These are phyloP conservation scores for Platichthys flesus DNA, from an alignment of 2,113 vertebrate genomes.

Conservation along the genomic window DNA sequence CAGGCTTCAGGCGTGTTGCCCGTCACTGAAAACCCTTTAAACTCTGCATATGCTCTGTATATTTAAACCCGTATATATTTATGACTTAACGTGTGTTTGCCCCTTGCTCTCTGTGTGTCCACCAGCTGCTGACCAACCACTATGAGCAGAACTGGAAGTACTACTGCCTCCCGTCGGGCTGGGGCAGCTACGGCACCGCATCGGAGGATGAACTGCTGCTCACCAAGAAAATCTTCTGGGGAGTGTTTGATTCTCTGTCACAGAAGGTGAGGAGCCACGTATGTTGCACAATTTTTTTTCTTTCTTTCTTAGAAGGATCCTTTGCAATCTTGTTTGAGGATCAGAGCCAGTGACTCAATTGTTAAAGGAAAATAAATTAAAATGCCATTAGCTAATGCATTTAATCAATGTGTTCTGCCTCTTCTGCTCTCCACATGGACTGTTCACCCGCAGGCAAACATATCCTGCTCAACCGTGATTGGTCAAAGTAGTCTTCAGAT, in stretches of 20 bases:
- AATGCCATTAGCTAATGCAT: too few relatives aligned
- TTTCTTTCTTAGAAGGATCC: not conserved
- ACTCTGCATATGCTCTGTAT: not conserved
- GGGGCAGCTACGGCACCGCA: conserved; percentile 93
- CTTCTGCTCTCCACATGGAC: too few relatives aligned
- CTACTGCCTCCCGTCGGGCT: conserved; percentile 96
- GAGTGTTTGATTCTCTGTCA: conserved; percentile 96
- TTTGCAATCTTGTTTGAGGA: not conserved
- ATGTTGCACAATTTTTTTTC: not conserved
- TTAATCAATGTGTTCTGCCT: too few relatives aligned
- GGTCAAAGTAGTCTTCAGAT: too few relatives aligned
- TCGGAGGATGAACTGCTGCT: conserved; percentile 95
- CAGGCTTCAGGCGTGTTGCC: not conserved
- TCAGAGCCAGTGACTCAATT: too few relatives aligned
- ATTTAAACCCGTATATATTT: not conserved
- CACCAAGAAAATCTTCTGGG: conserved; percentile 99
- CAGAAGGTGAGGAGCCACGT: conserved; percentile 86
- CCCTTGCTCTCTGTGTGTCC: conserved; percentile 47
- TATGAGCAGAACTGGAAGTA: conserved; percentile 99
- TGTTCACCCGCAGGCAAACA: too few relatives aligned
- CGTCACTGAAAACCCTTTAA: not conserved
- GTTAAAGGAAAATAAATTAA: too few relatives aligned
- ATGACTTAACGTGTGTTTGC: conserved; percentile 3
- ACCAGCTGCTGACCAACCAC: conserved; percentile 94
- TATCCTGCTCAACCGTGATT: too few relatives aligned